phyloP scores from a whole-genome alignment of 2,113 vertebrate species.

The Corydoras sp. region DNA sequence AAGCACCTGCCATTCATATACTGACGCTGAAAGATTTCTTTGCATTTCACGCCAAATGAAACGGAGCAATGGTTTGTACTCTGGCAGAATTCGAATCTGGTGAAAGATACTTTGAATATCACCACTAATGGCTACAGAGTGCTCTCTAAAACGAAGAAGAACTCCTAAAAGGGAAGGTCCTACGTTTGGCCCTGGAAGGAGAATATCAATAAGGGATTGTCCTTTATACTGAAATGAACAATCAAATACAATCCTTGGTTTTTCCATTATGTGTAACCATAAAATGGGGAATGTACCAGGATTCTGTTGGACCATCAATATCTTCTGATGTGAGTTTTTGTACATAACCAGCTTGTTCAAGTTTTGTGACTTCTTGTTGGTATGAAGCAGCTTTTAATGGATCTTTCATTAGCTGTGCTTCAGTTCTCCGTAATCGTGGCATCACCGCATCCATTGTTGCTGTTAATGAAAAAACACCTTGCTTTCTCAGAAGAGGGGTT shows the following conservation, averaged over 20 bases:
- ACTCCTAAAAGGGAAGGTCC: conserved; percentile 6
- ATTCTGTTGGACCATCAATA: background rate
- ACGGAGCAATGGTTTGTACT: conserved; percentile 9
- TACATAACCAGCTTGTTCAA: background rate
- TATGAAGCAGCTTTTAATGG: background rate
- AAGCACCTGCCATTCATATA: background rate
- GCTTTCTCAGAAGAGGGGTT: background rate
- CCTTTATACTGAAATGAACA: conserved; percentile 15
- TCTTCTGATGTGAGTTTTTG: background rate
- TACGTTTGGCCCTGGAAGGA: conserved; percentile 19
- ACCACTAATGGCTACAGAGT: conserved; percentile 9
- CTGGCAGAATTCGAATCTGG: conserved; percentile 22
- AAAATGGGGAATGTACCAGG: conserved; percentile 8
- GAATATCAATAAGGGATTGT: conserved; percentile 1
- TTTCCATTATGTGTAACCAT: conserved; percentile 10
- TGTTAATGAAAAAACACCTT: background rate
- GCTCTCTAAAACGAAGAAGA: conserved; percentile 9
- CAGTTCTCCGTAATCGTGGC: conserved; percentile 2
- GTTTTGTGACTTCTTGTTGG: conserved; percentile 9
- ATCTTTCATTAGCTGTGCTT: background rate
- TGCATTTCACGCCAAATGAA: conserved; percentile 36
- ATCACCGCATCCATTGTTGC: conserved; percentile 1
- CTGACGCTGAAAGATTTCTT: background rate
- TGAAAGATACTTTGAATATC: conserved; percentile 36
- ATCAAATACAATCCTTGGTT: conserved; percentile 15